A percentile compares a stretch with the other conserved stretches of the same genome.
phyloP scores from a whole-genome alignment of 1,140 invertebrate genomes.

The Anastatus disparis region DNA sequence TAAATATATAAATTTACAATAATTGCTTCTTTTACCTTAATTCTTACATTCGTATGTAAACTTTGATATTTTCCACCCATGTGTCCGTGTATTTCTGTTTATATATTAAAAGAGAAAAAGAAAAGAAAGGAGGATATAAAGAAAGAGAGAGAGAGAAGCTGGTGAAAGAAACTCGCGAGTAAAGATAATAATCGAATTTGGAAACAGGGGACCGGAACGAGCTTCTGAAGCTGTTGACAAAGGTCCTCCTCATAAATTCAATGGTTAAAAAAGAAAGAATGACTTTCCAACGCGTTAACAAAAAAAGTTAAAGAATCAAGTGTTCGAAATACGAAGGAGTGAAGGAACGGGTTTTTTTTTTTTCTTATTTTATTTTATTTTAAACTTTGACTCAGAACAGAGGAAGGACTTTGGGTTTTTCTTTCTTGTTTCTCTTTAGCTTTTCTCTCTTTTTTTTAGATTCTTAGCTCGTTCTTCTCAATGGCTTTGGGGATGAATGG shows the following conservation, averaged over 20 bases:
- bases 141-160: not conserved
- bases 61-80: too few relatives aligned
- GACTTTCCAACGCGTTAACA: too few relatives aligned
- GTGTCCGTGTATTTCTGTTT: too few relatives aligned
- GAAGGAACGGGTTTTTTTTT: constrained; percentile 41
- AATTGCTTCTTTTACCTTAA: too few relatives aligned
- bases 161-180: not conserved
- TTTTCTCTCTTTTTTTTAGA: constrained; percentile 16
- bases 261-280: constrained; percentile 9
- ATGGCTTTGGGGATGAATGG: constrained; percentile 36
- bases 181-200: constrained; percentile 37
- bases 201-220: constrained; percentile 39
- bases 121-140: too few relatives aligned
- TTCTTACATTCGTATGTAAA: too few relatives aligned
- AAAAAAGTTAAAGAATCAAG: constrained; percentile 32
- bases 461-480: constrained; percentile 19
- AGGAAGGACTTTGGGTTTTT: constrained; percentile 12
- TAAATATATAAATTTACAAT: too few relatives aligned
- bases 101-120: too few relatives aligned
- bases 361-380: not conserved
- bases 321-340: constrained; percentile 30
- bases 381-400: not conserved
- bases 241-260: constrained; percentile 39
- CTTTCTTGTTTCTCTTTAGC: constrained; percentile 21
- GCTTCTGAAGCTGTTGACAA: constrained; percentile 42